Evolutionary conservation across 2,113 vertebrate species (phyloP), one percentile per base, ranked within the genome.

Genomic region (Litocranius walleri): DNA sequence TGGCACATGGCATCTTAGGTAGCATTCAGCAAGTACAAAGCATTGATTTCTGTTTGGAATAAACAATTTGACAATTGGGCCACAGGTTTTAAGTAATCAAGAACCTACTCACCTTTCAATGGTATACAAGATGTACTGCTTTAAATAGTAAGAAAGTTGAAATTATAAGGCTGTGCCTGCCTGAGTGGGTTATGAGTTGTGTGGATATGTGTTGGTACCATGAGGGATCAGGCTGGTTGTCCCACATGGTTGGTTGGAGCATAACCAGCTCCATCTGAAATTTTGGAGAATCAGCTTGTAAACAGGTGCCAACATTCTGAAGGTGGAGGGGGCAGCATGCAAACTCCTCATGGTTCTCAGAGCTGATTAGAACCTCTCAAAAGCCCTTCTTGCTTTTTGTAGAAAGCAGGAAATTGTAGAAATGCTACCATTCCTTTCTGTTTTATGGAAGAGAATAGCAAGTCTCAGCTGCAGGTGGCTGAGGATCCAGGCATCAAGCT

Each of bases 111-210:
- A 19, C 25, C 33, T 71, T 9, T 50, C 40, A 82, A 14, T 50
- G 48, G 80, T 21, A 15, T 2, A 15, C 40, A 67, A 86, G 25
- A 8, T 21, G 11, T 5, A 17, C 30, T n/a, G 30, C 40, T 27
- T 88, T 81, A 91, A 87, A 88, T 6, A 43, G 36, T 48, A 36
- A 95, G 45, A 80, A 48, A 92, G 30, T 33, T 36, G 40, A 57
- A 50, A 19, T 48, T 67, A 45, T 17, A 33, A 71, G 8, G 52
- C 17, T 5, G 2, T 25, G 17, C 30, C 87, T 50, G 17, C 52
- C 30, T 21, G 50, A 25, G 62, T 17, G 52, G 23, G 36, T 7
- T 40, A 23, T 29, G 59, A 48, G 21, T 8, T 17, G 33, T 30
- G 2, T 30, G 16, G 52, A 25, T 2, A 29, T 9, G 12, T 12